These are phyloP conservation scores for Zeuzera pyrina DNA, from an alignment of 2,888 invertebrate genomes.

Conservation along the genomic window DNA sequence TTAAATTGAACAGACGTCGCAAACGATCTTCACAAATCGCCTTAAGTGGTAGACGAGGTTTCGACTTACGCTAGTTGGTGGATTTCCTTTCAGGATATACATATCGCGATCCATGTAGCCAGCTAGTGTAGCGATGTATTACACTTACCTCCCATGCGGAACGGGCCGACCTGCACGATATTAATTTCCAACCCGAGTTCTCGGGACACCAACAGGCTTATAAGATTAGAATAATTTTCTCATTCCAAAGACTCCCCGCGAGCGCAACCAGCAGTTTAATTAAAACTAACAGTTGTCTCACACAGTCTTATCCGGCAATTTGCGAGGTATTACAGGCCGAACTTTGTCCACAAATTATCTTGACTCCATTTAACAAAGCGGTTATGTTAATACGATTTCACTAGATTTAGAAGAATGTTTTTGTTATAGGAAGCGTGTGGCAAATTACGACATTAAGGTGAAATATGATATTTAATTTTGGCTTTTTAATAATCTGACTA, in stretches of 20 bases:
- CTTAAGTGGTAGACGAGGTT: conserved; percentile 23
- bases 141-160: conserved; percentile 16
- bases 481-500: conserved; percentile 31
- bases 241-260: conserved; percentile 63
- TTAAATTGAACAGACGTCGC: conserved; percentile 50
- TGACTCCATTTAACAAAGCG: conserved; percentile 68
- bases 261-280: conserved; percentile 69
- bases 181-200: conserved; percentile 56
- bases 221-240: conserved; percentile 72
- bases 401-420: conserved; percentile 62
- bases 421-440: conserved; percentile 50
- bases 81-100: conserved; percentile 1
- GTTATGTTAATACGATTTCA: conserved; percentile 68
- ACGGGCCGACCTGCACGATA: conserved; percentile 43
- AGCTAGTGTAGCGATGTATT: conserved; percentile 10
- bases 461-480: conserved; percentile 39
- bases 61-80: background rate
- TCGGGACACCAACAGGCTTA: conserved; percentile 61
- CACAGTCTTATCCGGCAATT: conserved; percentile 72
- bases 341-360: conserved; percentile 71
- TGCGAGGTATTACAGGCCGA: conserved; percentile 71
- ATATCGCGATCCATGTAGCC: background rate
- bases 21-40: conserved; percentile 35
- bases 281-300: conserved; percentile 74
- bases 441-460: conserved; percentile 52